Base-by-base conservation (phyloP, 2,888 invertebrate genomes). In the Diloba caeruleocephala region DNA sequence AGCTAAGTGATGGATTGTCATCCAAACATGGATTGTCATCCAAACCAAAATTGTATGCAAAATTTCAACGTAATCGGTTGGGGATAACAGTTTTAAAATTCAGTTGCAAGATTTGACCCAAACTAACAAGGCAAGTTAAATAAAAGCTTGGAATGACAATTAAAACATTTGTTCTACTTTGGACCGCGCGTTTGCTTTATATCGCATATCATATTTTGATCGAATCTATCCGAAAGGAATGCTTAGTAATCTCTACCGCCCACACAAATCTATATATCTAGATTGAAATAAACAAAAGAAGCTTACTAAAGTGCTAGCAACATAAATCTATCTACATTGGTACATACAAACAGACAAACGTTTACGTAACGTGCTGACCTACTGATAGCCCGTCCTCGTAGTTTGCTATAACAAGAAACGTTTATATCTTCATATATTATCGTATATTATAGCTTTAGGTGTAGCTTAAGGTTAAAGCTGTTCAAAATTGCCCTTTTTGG, bases 351-450 rank as follows among this genome's bases (percentile, higher is more conserved):
- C 65, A 81, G 69, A 77, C 66, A 79, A 81, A 70, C 54, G 59
- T 63, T 57, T 60, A 44, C 83, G 93, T 94, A 94, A 44, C 83
- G 93, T 94, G 94, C 95, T 96, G 95, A 96, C 96, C 96, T 96
- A 96, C 95, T 95, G 89, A 96, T 92, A 92, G 95, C 95, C 94
- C 96, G 96, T 94, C 97, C 97, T 91, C 96, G 96, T 81, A 96
- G 96, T 95, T 96, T 96, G 95, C 97, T 96, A 95, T 93, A 94
- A 94, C 90, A 88, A 83, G 87, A 88, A 90, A 79, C 64, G 45
- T 70, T 75, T 58, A 64, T 55, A 63, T 61, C 62, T 76, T 78
- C 74, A 74, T 73, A 66, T 71, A 59, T 64, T 68, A 78, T 64
- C 21, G 53, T 65, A 61, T 66, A 58, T 71, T 51, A 43, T 67